Evolutionary conservation across 2,888 invertebrate genomes (phyloP).

Genomic region (Xestia sexstrigata): DNA sequence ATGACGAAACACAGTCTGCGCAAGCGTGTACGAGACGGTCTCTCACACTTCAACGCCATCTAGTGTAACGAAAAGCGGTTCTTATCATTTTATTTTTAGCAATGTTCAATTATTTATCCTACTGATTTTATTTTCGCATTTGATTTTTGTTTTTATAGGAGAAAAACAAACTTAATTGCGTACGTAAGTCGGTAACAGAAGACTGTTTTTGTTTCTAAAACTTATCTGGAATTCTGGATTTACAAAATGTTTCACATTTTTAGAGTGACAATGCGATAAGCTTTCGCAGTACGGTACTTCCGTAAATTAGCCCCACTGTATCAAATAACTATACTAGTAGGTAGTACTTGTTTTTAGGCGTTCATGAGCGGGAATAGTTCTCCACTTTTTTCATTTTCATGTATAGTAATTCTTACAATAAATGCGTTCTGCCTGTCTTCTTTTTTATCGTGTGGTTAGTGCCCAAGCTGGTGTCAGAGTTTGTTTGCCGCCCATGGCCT

Average conservation of each 20-base stretch:
- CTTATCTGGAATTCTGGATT: neutral
- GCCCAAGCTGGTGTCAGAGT: no score
- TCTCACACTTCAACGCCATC: slow-evolving; percentile 4
- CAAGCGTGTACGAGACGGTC: slow-evolving; percentile 2
- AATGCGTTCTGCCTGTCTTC: no score
- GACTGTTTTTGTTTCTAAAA: neutral
- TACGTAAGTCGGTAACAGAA: neutral
- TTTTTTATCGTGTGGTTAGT: no score
- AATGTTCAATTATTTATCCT: slow-evolving; percentile 5
- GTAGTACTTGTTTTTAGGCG: neutral
- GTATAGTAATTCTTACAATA: no score
- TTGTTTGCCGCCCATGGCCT: no score
- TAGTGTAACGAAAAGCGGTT: slow-evolving; percentile 7
- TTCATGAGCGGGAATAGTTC: neutral
- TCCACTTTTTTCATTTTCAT: neutral
- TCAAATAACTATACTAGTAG: neutral
- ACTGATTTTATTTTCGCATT: neutral
- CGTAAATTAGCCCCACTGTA: neutral
- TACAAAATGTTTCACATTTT: neutral
- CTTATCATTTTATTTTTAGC: slow-evolving; percentile 16
- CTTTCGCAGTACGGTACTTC: neutral
- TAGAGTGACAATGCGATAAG: neutral
- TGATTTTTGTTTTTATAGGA: neutral
- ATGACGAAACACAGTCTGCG: neutral
- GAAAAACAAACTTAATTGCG: neutral